Evolutionary conservation across 2,888 invertebrate genomes (phyloP), one percentile per base, ranked within the genome.

Genomic region (Drosophila bunnanda): DNA sequence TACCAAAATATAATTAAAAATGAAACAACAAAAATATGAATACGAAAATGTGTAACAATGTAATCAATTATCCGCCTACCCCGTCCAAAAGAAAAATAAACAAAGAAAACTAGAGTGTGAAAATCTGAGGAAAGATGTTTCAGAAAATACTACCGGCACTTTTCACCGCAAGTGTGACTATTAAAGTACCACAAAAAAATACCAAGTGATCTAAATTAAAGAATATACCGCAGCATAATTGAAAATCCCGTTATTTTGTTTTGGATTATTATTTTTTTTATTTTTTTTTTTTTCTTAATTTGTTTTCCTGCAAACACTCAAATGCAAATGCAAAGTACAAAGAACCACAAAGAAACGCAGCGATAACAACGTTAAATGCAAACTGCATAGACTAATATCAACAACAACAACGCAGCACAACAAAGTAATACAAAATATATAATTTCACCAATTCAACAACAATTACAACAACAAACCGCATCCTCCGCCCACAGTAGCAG

Each of bases 371-470:
- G 50, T 34, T n/a, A 62, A 50, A 38, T 55, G 67, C 58, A 66
- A 64, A 53, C 73, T 67, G 67, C 67, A 67, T 43, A 43, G 34
- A 34, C 39, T 17, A 44, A 36, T 44, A 65, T 30, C 43, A 56
- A 58, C 50, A 59, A 55, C 25, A 34, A 41, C 10, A 65, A 55
- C 48, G 41, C 43, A 25, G 58, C 55, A 66, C 70, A 69, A 69
- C 52, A 56, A 78, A 66, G 61, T 58, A 57, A 38, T 67, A 60
- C 54, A 69, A 52, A 77, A 60, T 48, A 53, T 38, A 60, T 56
- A 76, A 78, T 82, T 58, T 68, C 50, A n/a, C 61, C 43, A 64
- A 62, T 52, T 56, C 54, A 61, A 66, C 53, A 48, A 41, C 9
- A 39, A 38, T 8, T 15, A 36, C 36, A 39, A 39, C 8, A 39